These are phyloP conservation scores for Phrynocephalus versicolor DNA, from an alignment of 2,113 vertebrate genomes.

Conservation along the genomic window DNA sequence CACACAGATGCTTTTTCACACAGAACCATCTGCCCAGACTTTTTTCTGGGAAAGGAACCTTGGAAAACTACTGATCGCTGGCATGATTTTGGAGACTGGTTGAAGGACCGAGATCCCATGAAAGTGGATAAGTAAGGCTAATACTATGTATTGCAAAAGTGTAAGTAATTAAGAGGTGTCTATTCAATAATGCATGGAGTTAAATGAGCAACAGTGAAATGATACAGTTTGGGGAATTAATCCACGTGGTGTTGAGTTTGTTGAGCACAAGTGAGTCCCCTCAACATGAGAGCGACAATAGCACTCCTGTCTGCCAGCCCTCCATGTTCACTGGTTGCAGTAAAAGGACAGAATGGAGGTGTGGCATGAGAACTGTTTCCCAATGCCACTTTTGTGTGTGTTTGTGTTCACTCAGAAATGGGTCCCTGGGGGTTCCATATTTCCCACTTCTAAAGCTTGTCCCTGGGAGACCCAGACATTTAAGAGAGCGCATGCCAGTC, in stretches of 20 bases:
- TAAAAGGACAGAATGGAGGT: neutral
- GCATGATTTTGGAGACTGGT: conserved; percentile 84
- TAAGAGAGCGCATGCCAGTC: neutral
- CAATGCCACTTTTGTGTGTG: neutral
- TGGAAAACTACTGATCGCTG: conserved; percentile 83
- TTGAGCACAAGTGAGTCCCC: neutral
- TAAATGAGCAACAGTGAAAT: neutral
- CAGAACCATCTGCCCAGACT: conserved; percentile 87
- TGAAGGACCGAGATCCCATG: conserved; percentile 78
- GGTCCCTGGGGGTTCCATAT: neutral
- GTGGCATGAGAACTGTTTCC: neutral
- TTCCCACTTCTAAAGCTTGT: neutral
- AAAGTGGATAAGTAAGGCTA: conserved; percentile 83
- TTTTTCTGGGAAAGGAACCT: conserved; percentile 85
- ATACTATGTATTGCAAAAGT: neutral
- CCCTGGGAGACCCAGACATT: neutral
- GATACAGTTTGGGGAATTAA: neutral
- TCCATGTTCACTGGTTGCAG: neutral
- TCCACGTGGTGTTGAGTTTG: neutral
- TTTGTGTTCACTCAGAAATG: neutral
- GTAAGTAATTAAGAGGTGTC: neutral
- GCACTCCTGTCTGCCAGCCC: neutral
- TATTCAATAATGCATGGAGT: neutral
- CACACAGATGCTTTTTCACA: neutral
- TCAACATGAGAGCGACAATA: neutral